These are phyloP conservation scores for Listronotus oregonensis DNA, from an alignment of 1,140 invertebrate genomes.

Conservation along the genomic window DNA sequence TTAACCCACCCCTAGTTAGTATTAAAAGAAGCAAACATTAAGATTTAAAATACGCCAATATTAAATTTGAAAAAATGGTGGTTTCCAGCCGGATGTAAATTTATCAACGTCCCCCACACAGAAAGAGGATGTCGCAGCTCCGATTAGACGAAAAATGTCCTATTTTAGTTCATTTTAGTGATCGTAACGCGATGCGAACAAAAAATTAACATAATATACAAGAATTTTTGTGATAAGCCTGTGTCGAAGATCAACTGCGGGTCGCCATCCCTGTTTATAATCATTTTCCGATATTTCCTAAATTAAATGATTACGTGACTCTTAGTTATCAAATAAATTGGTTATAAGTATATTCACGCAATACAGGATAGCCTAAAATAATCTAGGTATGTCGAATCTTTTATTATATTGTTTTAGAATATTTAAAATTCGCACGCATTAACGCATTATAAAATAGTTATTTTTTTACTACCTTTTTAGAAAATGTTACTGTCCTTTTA, in stretches of 20 bases:
- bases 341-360: no score
- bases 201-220: conserved; percentile 14
- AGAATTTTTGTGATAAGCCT: conserved; percentile 31
- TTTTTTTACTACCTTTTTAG: no score
- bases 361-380: no score
- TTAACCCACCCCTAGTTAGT: no score
- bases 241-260: conserved; percentile 31
- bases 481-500: no score
- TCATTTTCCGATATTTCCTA: neutral
- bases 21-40: no score
- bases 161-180: conserved; percentile 31
- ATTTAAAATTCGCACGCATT: no score
- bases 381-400: no score
- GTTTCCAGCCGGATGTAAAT: conserved; percentile 20
- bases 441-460: no score
- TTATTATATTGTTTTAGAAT: no score
- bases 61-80: conserved; percentile 10
- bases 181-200: conserved; percentile 20
- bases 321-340: neutral
- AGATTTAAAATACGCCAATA: no score
- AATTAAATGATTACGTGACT: neutral
- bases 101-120: conserved; percentile 30
- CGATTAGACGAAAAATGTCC: conserved; percentile 32
- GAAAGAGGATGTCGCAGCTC: conserved; percentile 22
- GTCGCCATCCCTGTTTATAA: conserved; percentile 5